phyloP scores from a whole-genome alignment of 1,140 invertebrate species.

The Amphibalanus amphitrite region DNA sequence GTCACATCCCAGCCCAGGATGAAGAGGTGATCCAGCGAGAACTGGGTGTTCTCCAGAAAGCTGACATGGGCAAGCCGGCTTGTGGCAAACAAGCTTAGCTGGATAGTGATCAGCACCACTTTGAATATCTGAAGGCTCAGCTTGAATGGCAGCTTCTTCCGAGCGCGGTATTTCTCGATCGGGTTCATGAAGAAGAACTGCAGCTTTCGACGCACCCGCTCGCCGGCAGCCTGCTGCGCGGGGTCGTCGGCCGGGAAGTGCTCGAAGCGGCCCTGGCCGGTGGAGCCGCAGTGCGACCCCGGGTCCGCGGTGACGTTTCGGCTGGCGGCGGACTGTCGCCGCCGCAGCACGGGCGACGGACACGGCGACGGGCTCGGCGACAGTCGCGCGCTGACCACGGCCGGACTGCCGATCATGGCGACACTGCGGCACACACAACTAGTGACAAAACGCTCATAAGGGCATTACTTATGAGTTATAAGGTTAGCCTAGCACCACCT shows the following conservation, averaged over 20 bases:
- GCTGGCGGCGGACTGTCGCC: too few species aligned
- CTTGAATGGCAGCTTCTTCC: conserved; percentile 86
- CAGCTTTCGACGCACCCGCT: neutral
- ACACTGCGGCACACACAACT: too few species aligned
- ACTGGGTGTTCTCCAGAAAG: conserved; percentile 80
- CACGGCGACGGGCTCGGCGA: too few species aligned
- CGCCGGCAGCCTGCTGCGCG: neutral
- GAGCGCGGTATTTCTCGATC: conserved; percentile 87
- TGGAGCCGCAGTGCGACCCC: too few species aligned
- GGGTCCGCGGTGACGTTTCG: too few species aligned
- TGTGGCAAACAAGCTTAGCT: conserved; percentile 79
- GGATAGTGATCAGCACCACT: conserved; percentile 77
- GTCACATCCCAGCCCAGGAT: conserved; percentile 39
- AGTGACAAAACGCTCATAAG: too few species aligned
- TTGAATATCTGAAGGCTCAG: conserved; percentile 87
- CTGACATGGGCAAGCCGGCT: conserved; percentile 87
- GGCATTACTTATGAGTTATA: too few species aligned
- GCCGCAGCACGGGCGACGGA: too few species aligned
- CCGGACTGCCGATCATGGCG: too few species aligned
- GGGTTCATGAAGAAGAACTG: conserved; percentile 97
- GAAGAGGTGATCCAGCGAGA: conserved; percentile 88
- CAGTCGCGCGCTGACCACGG: too few species aligned
- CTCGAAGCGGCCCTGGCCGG: too few species aligned
- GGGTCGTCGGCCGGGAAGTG: neutral
- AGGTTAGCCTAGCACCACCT: too few species aligned